Evolutionary conservation across 2,888 invertebrate species (phyloP).

Genomic region (Sarcophaga subvicina): DNA sequence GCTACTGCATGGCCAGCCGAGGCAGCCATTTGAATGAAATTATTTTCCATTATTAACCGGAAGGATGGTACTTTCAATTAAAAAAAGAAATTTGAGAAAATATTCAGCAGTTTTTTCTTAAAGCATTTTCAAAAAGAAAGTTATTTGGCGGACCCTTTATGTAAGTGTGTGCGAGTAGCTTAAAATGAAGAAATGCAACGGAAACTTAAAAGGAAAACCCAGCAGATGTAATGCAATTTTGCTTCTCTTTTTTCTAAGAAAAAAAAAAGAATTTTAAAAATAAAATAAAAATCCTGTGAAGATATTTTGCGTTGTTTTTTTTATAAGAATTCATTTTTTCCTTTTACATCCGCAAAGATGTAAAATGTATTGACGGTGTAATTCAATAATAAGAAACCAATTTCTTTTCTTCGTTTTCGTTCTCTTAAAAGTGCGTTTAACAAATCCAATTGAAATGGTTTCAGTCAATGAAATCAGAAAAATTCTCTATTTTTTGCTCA

Average conservation of each 20-base stretch:
- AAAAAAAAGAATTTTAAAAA: background rate
- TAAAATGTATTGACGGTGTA: background rate
- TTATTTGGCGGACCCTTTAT: too few relatives aligned
- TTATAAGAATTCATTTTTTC: background rate
- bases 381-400: background rate
- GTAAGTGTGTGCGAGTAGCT: background rate
- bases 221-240: constrained; percentile 29
- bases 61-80: too few relatives aligned
- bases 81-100: too few relatives aligned
- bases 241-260: background rate
- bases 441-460: constrained; percentile 10
- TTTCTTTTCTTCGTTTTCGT: background rate
- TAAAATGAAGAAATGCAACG: constrained; percentile 1
- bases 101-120: too few relatives aligned
- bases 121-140: too few relatives aligned
- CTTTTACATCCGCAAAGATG: background rate
- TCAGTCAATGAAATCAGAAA: constrained; percentile 19
- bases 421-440: background rate
- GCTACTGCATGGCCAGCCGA: too few relatives aligned
- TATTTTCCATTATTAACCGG: too few relatives aligned
- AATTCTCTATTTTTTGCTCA: background rate
- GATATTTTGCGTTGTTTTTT: constrained; percentile 12
- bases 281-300: background rate
- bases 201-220: constrained; percentile 32
- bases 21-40: too few relatives aligned